Conservation (phyloP, 2,888 invertebrate species). For the Nemurella pictetii region DNA sequence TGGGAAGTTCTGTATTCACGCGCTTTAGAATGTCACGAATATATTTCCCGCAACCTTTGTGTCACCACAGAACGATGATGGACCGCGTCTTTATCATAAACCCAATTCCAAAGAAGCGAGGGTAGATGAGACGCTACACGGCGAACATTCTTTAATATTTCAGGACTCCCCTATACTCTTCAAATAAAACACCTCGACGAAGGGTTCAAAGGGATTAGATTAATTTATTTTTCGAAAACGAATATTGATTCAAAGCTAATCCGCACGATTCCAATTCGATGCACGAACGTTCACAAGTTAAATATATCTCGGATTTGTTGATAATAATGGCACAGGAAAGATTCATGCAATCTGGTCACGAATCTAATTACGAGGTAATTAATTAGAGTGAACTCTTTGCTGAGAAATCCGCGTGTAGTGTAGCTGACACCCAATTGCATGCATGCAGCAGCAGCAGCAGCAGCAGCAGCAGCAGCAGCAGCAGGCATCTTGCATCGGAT, state of each 20-base stretch:
- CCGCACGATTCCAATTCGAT: conserved; percentile 22
- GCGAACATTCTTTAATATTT: not conserved
- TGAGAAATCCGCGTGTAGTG: not conserved
- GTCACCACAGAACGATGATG: too few relatives aligned
- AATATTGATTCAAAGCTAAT: conserved; percentile 16
- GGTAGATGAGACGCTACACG: not conserved
- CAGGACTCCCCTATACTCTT: not conserved
- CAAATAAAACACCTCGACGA: not conserved
- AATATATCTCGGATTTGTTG: conserved; percentile 11
- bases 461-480: too few relatives aligned
- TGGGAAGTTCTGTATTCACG: too few relatives aligned
- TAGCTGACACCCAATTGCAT: not conserved
- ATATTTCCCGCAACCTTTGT: too few relatives aligned
- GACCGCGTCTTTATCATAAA: too few relatives aligned
- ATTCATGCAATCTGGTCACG: not conserved
- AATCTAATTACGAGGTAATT: not conserved
- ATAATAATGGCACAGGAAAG: not conserved
- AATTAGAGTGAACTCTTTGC: not conserved
- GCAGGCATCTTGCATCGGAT: too few relatives aligned
- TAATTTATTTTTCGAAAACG: not conserved
- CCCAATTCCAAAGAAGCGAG: not conserved
- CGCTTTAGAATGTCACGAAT: too few relatives aligned
- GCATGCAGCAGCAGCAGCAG: too few relatives aligned
- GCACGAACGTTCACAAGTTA: conserved; percentile 15
- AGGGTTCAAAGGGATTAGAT: not conserved